Evolutionary conservation across 2,888 invertebrate species (phyloP), one percentile per base, ranked within the genome.

Genomic region (Eutolmus rufibarbis): DNA sequence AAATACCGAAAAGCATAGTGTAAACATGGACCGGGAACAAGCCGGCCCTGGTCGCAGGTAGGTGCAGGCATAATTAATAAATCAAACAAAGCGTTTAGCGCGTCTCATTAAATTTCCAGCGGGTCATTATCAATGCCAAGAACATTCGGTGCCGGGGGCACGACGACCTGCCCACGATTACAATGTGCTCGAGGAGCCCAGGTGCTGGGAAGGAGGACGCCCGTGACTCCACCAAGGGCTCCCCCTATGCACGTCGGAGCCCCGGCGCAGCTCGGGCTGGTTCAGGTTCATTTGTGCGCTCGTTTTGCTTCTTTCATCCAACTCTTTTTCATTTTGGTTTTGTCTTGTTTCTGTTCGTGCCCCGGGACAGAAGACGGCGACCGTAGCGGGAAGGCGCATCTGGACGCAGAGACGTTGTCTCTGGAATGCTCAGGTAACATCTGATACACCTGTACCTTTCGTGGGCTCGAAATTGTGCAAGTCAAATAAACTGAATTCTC

Each of bases 61-160:
- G 66, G 66, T 66, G 66, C 66, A 23, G 37, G 78, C 43, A 81
- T 81, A 81, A 81, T 81, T 81, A 81, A 81, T 81, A 81, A 81
- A 56, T 81, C 81, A 81, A 56, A 81, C 81, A 56, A 81, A 51
- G 43, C 81, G 43, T 81, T 81, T 56, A 56, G 81, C 81, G 81
- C 56, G 34, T 51, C 81, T 81, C 81, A 81, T 81, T 81, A 81
- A 81, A 81, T 81, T 81, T 51, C 81, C 46, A 81, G n/a, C 81
- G 56, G 56, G 28, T 81, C 81, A 81, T 81, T 81, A 81, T 81
- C 81, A 81, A 56, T 81, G 46, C 81, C 81, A 28, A 31, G 81
- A 81, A 51, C 81, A 81, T 81, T 56, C 16, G n/a, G 81, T 2
- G 46, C 34, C 34, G 23, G 43, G 5, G 81, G 51, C 37, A 40